Evolutionary conservation across 2,797 vertebrate genomes (phyloP), one percentile per base, ranked within the genome.

Genomic region (Coregonus suidteri): DNA sequence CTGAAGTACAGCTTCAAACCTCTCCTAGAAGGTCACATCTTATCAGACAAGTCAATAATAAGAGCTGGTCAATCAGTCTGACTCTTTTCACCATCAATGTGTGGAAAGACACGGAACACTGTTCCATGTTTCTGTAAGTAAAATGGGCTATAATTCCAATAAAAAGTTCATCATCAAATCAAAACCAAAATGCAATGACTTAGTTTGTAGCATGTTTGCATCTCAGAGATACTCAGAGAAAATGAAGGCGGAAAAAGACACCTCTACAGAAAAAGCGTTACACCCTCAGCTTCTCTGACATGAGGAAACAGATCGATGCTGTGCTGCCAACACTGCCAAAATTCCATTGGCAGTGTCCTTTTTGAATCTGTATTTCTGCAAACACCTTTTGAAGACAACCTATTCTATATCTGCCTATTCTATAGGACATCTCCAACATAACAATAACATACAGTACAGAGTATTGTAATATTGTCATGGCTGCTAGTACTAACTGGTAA

Each of bases 31-130:
- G 81, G 75, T 64, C 3, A 83, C 82, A 87, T 85, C 41, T 41
- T 81, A 86, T 86, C 81, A 88, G 84, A 87, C 82, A 89, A 86
- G 88, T 90, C 86, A 86, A 85, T 87, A 84, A 89, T 71, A 90
- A 87, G 84, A 88, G 78, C 87, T 87, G 84, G 80, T 79, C 77
- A 69, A 84, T 88, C 78, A 34, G 81, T 86, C 78, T 75, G 87
- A 83, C 85, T 77, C 73, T 83, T 88, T 88, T 82, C 74, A 66
- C 77, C 71, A 79, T 81, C 62, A 79, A 74, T 81, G 65, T 82
- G 78, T 65, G 51, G 74, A 71, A 81, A 83, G 81, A 82, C 78
- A 83, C 41, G 68, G 74, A 68, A 62, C 34, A 79, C 71, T 64
- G 56, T 64, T 25, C 54, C 34, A 41, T 16, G 13, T n/a, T 37